Conservation (phyloP, 2,888 invertebrate species). For the Xestia c-nigrum region DNA sequence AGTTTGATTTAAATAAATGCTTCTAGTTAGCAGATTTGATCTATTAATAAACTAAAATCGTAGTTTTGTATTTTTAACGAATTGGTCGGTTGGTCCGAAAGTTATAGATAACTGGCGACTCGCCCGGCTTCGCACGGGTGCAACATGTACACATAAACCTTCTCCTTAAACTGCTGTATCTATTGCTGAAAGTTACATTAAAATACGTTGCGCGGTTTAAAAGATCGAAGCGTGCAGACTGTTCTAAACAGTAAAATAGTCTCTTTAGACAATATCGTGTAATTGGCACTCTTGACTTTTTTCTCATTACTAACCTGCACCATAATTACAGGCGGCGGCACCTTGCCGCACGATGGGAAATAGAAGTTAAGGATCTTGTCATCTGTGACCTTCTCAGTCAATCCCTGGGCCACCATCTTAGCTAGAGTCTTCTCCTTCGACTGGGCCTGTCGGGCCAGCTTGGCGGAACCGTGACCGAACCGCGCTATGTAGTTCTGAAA, state of each 20-base stretch:
- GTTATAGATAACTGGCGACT: background rate
- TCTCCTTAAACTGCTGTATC: no score
- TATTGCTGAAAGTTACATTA: no score
- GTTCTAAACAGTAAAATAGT: background rate
- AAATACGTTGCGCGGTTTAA: no score
- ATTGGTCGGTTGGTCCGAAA: background rate
- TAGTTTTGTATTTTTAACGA: background rate
- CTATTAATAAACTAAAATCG: background rate
- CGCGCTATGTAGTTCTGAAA: constrained; percentile 98
- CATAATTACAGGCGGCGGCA: constrained; percentile 99
- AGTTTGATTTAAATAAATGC: background rate
- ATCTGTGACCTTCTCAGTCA: constrained; percentile 97
- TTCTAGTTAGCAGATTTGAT: background rate
- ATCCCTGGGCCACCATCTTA: constrained; percentile 99
- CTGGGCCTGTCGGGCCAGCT: constrained; percentile 99
- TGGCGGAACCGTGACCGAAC: constrained; percentile 99
- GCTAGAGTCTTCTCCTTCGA: constrained; percentile 99
- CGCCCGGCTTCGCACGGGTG: no score
- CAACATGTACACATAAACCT: no score
- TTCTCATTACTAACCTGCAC: constrained; percentile 93
- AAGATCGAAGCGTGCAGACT: background rate
- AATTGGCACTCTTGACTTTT: background rate
- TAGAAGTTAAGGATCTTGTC: constrained; percentile 98
- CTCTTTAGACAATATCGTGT: background rate
- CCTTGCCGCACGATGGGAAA: constrained; percentile 98